Conservation (phyloP, 2,797 vertebrate species). For the Huso huso region DNA sequence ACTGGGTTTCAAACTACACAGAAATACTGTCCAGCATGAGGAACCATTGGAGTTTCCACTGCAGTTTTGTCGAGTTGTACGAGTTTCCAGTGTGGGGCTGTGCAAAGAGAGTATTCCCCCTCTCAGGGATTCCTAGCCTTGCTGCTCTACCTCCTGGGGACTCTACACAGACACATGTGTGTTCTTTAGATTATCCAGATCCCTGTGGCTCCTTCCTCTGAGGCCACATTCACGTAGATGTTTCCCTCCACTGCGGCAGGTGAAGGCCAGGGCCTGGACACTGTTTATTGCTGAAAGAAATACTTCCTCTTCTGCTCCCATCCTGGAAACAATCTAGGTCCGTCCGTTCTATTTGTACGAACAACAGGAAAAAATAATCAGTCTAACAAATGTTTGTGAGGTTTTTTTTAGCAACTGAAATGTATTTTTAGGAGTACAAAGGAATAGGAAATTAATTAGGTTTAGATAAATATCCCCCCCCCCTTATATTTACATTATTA, state of each 20-base stretch:
- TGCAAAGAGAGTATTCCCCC: not conserved
- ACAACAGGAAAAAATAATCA: slow-evolving; percentile 27
- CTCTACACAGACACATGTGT: not conserved
- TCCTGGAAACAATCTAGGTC: slow-evolving; percentile 26
- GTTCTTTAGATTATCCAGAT: slow-evolving; percentile 1
- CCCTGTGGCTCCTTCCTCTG: slow-evolving; percentile 11
- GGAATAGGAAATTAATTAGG: slow-evolving; percentile 4
- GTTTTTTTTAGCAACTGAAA: slow-evolving; percentile 23
- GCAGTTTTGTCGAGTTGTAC: not conserved
- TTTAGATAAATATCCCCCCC: too few relatives aligned
- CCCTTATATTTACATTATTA: too few relatives aligned
- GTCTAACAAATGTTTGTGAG: slow-evolving; percentile 23
- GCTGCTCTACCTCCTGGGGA: slow-evolving; percentile 24
- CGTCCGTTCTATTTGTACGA: slow-evolving; percentile 37
- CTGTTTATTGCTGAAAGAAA: slow-evolving; percentile 22
- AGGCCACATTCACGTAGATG: not conserved
- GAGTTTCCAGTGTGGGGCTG: not conserved
- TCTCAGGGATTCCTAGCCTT: slow-evolving; percentile 22
- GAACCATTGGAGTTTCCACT: not conserved
- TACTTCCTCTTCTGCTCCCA: slow-evolving; percentile 23
- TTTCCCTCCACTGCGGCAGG: slow-evolving; percentile 8
- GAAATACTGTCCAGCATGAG: not conserved
- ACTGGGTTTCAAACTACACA: not conserved
- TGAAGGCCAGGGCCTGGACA: slow-evolving; percentile 19
- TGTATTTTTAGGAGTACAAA: slow-evolving; percentile 17